These are phyloP conservation scores for Strix aluco DNA, from an alignment of 2,113 vertebrate genomes.

Conservation along the genomic window DNA sequence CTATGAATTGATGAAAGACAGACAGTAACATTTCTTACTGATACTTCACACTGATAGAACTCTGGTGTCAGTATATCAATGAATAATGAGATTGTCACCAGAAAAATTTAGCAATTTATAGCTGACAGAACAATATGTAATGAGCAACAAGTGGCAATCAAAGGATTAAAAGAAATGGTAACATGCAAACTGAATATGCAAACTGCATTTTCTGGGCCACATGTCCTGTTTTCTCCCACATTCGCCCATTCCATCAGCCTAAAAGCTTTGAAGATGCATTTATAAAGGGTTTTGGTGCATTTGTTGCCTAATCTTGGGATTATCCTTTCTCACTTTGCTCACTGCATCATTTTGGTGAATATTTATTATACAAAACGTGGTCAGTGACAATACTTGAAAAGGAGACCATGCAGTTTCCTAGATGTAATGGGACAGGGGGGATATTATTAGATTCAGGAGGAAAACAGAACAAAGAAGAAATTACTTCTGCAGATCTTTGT, in stretches of 20 bases:
- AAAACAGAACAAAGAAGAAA: background rate
- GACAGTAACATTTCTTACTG: background rate
- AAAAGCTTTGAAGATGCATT: background rate
- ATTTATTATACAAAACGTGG: background rate
- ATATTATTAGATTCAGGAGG: background rate
- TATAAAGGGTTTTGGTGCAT: background rate
- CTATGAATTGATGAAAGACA: background rate
- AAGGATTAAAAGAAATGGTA: background rate
- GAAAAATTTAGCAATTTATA: background rate
- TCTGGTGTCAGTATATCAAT: background rate
- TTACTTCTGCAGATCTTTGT: background rate
- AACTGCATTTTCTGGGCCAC: background rate
- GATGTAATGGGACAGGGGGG: fast-evolving
- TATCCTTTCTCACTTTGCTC: background rate
- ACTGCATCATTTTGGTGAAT: background rate
- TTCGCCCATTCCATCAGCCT: background rate
- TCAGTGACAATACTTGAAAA: background rate
- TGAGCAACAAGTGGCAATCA: background rate
- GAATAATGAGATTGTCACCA: background rate
- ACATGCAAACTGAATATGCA: background rate
- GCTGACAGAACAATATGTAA: background rate
- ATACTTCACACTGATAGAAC: background rate
- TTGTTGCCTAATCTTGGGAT: background rate
- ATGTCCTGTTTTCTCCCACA: background rate
- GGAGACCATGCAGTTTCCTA: background rate